Percentiles rank a stretch among this genome's conserved stretches.
Conservation (phyloP, 1,140 invertebrate genomes). For the Dinothrombium tinctorium region DNA sequence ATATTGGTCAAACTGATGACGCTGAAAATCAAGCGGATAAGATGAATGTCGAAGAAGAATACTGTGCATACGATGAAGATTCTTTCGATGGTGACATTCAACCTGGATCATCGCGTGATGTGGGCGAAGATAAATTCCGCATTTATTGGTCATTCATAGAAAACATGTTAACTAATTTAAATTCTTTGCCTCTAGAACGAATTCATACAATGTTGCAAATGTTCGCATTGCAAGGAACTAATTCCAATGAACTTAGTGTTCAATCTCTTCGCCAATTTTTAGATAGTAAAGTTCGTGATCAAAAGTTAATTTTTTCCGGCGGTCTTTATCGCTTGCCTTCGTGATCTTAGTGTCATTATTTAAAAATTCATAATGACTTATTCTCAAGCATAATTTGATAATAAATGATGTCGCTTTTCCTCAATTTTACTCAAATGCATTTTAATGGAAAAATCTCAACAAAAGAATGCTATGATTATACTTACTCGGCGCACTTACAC, state of each 20-base stretch:
- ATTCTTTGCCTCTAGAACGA: conserved; percentile 67
- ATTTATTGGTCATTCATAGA: conserved; percentile 91
- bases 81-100: conserved; percentile 47
- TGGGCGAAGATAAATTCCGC: conserved; percentile 44
- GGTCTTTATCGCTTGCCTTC: not conserved
- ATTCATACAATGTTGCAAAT: conserved; percentile 93
- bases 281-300: not conserved
- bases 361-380: not conserved
- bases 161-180: conserved; percentile 85
- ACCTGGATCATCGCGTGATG: conserved; percentile 39
- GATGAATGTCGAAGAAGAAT: conserved; percentile 27
- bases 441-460: too few species aligned
- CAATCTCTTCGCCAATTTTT: conserved; percentile 51
- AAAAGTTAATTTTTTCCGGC: not conserved
- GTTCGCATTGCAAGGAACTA: conserved; percentile 56
- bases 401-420: too few species aligned
- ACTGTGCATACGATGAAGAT: conserved; percentile 41
- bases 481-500: too few species aligned
- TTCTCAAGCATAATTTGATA: too few species aligned
- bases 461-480: too few species aligned
- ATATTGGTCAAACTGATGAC: conserved; percentile 17
- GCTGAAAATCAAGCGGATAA: not conserved
- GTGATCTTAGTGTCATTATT: not conserved
- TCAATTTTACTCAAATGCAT: too few species aligned
- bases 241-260: conserved; percentile 57